These are phyloP conservation scores for Spheniscus mendiculus DNA, from an alignment of 2,113 vertebrate genomes.

Conservation along the genomic window DNA sequence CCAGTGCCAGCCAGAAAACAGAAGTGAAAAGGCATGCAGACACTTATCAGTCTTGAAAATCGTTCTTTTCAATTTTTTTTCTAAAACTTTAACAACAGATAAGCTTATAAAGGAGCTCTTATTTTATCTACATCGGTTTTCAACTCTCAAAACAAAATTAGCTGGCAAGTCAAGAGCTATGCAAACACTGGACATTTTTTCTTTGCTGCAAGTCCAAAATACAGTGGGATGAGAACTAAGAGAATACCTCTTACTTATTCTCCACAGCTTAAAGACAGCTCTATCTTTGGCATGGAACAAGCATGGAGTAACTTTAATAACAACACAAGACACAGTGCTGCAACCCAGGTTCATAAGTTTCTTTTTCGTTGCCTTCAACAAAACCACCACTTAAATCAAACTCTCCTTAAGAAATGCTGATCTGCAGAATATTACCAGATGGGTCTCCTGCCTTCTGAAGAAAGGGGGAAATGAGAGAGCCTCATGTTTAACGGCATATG, in stretches of 20 bases:
- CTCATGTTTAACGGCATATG: conserved; percentile 66
- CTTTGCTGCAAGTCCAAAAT: not conserved
- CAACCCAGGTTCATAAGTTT: conserved; percentile 47
- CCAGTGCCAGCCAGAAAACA: not conserved
- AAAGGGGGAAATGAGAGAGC: conserved; percentile 72
- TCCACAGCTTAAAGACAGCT: not conserved
- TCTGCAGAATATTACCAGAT: conserved; percentile 74
- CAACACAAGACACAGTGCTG: not conserved
- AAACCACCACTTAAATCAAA: conserved; percentile 68
- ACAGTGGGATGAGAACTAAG: not conserved
- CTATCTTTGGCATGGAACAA: not conserved
- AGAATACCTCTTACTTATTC: not conserved
- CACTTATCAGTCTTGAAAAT: not conserved
- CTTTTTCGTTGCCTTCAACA: conserved; percentile 56
- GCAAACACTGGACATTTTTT: not conserved
- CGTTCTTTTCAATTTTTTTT: not conserved
- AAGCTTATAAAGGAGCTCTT: not conserved
- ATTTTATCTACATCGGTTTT: not conserved
- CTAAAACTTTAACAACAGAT: not conserved
- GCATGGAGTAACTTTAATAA: conserved; percentile 13
- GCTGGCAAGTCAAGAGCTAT: not conserved
- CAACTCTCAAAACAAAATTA: not conserved
- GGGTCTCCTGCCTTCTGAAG: conserved; percentile 59
- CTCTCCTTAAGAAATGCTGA: conserved; percentile 67
- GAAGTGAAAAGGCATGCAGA: not conserved